phyloP scores from a whole-genome alignment of 2,797 vertebrate genomes.

The Acrocephalus scirpaceus region DNA sequence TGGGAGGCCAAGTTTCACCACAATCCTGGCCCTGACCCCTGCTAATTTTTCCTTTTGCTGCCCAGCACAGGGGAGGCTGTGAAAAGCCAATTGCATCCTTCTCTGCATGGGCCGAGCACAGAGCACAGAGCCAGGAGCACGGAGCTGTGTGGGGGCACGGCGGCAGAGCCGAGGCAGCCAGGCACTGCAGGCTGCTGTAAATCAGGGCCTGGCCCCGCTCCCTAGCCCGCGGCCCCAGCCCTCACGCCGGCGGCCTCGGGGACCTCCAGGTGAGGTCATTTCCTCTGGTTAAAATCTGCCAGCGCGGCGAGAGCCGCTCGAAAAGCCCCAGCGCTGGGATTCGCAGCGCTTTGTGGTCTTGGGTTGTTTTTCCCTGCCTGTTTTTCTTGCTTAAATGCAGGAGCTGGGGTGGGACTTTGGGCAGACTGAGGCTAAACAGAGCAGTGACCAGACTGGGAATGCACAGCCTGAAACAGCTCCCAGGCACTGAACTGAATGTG shows the following conservation, averaged over 20 bases:
- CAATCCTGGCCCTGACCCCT: background rate
- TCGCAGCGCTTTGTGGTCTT: background rate
- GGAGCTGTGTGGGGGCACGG: background rate
- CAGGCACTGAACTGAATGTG: background rate
- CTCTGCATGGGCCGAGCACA: accelerated
- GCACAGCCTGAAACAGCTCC: background rate
- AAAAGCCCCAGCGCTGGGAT: background rate
- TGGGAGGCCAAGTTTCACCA: background rate
- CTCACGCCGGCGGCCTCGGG: background rate
- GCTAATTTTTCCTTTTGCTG: background rate
- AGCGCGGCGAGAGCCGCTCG: background rate
- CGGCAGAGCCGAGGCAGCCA: background rate
- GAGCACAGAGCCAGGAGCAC: too few relatives aligned
- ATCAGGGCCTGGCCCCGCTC: background rate
- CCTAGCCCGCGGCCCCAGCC: conserved; percentile 18
- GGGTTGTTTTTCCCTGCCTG: background rate
- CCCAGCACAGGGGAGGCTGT: background rate
- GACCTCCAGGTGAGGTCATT: conserved; percentile 70
- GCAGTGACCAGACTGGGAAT: background rate
- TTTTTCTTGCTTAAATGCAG: background rate
- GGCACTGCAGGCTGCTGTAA: conserved; percentile 50
- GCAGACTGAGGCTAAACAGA: background rate
- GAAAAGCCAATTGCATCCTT: background rate
- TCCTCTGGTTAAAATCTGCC: conserved; percentile 44
- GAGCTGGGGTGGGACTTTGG: background rate